Evolutionary conservation across 2,888 invertebrate genomes (phyloP), one percentile per base, ranked within the genome.

Genomic region (Parnassius orleans): DNA sequence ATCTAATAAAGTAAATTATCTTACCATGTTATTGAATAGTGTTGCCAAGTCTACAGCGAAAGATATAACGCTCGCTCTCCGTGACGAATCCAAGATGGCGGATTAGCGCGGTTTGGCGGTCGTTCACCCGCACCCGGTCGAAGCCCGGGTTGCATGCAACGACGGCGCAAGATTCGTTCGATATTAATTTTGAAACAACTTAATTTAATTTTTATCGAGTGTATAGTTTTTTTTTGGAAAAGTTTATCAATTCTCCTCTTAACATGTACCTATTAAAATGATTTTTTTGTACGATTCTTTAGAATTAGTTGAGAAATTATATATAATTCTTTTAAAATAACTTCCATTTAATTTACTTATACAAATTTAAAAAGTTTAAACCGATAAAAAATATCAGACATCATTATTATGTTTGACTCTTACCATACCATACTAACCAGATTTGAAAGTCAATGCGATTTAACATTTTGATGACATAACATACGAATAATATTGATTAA

Each of bases 51-150:
- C 78, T 68, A 77, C 74, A 73, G 73, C 76, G 72, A 74, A 86
- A 88, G 84, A 84, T 79, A 83, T 81, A 82, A 84, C 81, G 87
- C 82, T 84, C 88, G 86, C 80, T 79, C 77, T 80, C 83, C 90
- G 86, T 90, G 89, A 90, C 90, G 89, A 83, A 84, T 84, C 80
- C 84, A 88, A 89, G 77, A 89, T 90, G 90, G 90, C 81, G 84
- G 84, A 71, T 83, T 84, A 80, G 83, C 87, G 87, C 83, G 84
- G 86, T 90, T 90, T 87, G 90, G 87, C 80, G 90, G 90, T 89
- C 90, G 68, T 83, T 87, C 78, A 91, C 89, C 88, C 74, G 80
- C 81, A 80, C 83, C 81, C 83, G 77, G 74, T 76, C 76, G 76
- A 81, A 78, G 76, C 80, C 74, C 73, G 72, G 72, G 72, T 76